Percentiles rank a stretch among this genome's conserved stretches.
phyloP scores from a whole-genome alignment of 2,888 invertebrate species.

The Meteorus colon region DNA sequence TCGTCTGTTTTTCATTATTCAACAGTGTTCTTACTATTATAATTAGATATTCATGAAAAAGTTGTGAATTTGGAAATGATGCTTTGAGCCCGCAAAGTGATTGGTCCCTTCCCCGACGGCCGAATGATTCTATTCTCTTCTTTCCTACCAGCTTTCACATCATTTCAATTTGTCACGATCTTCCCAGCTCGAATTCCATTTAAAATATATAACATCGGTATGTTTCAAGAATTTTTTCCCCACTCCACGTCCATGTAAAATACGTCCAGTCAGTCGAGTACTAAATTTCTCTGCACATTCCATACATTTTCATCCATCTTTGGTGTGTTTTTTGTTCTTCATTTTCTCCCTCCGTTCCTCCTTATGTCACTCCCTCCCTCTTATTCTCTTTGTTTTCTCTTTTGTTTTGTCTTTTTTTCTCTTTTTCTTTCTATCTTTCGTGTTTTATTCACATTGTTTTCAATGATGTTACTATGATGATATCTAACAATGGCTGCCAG shows the following conservation, averaged over 20 bases:
- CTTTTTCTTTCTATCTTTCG: neutral
- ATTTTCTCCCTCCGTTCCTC: too few relatives aligned
- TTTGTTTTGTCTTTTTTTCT: neutral
- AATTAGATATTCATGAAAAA: constrained; percentile 8
- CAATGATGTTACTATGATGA: constrained; percentile 8
- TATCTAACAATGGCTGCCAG: neutral
- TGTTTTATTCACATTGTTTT: constrained; percentile 21
- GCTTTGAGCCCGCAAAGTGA: constrained; percentile 33
- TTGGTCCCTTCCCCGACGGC: constrained; percentile 46
- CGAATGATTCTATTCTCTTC: constrained; percentile 36
- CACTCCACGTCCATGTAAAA: neutral
- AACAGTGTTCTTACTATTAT: neutral
- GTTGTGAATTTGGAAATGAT: constrained; percentile 1
- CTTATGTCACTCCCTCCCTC: too few relatives aligned
- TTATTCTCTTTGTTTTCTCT: too few relatives aligned
- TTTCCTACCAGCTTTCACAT: constrained; percentile 18
- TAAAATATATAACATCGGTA: neutral
- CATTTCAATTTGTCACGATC: neutral
- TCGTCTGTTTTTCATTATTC: neutral
- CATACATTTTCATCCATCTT: neutral
- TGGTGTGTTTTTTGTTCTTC: neutral
- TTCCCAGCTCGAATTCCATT: neutral
- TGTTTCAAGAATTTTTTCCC: neutral
- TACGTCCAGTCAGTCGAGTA: neutral
- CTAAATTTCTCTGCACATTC: neutral